Base-by-base conservation (phyloP, 1,140 invertebrate species). In the Macrosteles quadrilineatus region DNA sequence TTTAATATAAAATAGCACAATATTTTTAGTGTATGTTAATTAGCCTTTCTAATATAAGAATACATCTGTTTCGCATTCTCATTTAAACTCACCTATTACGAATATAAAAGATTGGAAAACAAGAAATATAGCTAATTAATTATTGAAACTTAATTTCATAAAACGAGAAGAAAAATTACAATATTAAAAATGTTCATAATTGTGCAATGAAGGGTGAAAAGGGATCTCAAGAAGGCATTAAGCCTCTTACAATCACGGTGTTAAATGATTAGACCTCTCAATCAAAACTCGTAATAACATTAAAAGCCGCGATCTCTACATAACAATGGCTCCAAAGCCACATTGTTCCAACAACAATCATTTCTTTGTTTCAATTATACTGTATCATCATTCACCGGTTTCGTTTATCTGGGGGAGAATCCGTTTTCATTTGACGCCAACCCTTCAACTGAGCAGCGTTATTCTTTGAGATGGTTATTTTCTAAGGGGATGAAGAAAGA, bases 281-380 rank as follows among this genome's bases (percentile, higher is more conserved):
- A 21, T 19, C 47, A 21, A 50, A 4, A 50, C 14, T 50, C 4
- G 14, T 19, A 19, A 17, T 50, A 19, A 21, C 14, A 21, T 50
- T 50, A 50, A 50, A 21, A 17, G 14, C 21, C 21, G 14, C 21
- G 3, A 19, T 17, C 6, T 50, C 21, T 3, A 50, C 47, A 50
- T 19, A 4, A 50, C 47, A 19, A 19, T 21, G n/a, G 21, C 21
- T 19, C 4, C n/a, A n/a, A n/a, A n/a, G n/a, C n/a, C n/a, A n/a
- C n/a, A n/a, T n/a, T n/a, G n/a, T n/a, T n/a, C n/a, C 4, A 50
- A 19, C 47, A 50, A 50, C 21, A 50, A 36, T 36, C 4, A 6
- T 17, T n/a, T 50, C 47, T 19, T 50, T 50, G 47, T 50, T 50
- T 50, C 47, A 11, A 50, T 50, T 50, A 50, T 9, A 50, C 47